Evolutionary conservation across 2,888 invertebrate species (phyloP).

Genomic region (Drosophila subsilvestris): DNA sequence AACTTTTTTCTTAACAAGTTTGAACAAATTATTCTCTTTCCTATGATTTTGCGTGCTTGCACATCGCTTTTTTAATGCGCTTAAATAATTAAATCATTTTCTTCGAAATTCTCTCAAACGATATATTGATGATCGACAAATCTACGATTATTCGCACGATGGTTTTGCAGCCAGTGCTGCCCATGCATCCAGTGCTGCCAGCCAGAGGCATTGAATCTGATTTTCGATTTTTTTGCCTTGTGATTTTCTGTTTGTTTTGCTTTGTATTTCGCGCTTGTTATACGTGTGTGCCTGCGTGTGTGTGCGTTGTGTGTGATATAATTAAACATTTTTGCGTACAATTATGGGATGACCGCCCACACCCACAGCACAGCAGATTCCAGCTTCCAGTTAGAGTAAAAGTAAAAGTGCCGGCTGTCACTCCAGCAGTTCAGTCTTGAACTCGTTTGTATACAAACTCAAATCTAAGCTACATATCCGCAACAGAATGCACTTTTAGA

Average conservation of each 20-base stretch:
- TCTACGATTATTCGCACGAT: too few species aligned
- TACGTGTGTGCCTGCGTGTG: neutral
- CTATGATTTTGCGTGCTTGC: too few species aligned
- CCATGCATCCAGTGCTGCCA: slow-evolving; percentile 11
- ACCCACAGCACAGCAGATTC: neutral
- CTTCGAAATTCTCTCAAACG: too few species aligned
- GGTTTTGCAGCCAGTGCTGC: too few species aligned
- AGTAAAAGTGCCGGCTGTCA: slow-evolving; percentile 14
- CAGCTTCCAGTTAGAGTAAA: slow-evolving; percentile 20
- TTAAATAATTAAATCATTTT: too few species aligned
- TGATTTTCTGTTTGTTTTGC: slow-evolving; percentile 5
- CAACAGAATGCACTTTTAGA: neutral
- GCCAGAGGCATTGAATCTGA: neutral
- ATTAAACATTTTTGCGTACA: slow-evolving; percentile 24
- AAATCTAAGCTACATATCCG: neutral
- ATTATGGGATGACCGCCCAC: slow-evolving; percentile 12
- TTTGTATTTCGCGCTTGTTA: slow-evolving; percentile 14
- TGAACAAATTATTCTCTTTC: too few species aligned
- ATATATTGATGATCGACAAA: too few species aligned
- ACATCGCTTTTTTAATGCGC: too few species aligned
- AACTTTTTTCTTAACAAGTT: too few species aligned
- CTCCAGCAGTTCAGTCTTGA: neutral
- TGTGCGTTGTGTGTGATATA: slow-evolving; percentile 21
- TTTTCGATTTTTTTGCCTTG: slow-evolving; percentile 4
- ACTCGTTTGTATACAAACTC: neutral